These are phyloP conservation scores for Columba guinea DNA, from an alignment of 2,797 vertebrate species.

Conservation along the genomic window DNA sequence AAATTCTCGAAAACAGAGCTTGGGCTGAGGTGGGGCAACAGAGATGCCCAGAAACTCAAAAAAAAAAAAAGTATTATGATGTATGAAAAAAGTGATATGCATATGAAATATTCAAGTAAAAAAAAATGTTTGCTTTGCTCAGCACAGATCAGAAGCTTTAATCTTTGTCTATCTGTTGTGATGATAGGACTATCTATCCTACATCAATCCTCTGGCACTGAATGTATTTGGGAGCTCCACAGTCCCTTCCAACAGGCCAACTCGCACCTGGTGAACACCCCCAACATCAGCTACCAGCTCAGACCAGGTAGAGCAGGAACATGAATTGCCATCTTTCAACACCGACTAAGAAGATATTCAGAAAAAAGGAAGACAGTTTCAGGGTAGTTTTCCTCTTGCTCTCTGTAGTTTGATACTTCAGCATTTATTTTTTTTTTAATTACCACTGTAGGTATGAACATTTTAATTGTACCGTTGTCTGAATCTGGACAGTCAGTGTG, in stretches of 20 bases:
- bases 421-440: neutral
- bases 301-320: neutral
- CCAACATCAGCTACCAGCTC: neutral
- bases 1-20: neutral
- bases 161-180: neutral
- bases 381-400: neutral
- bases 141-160: neutral
- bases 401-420: neutral
- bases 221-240: neutral
- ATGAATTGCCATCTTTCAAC: neutral
- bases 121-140: neutral
- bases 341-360: neutral
- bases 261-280: fast-evolving
- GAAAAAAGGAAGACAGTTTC: neutral
- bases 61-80: neutral
- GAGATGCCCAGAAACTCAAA: neutral
- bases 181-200: neutral
- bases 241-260: neutral
- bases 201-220: neutral
- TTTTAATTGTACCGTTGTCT: neutral
- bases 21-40: neutral
- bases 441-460: neutral
- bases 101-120: neutral
- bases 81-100: neutral
- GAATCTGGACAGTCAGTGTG: neutral